Conservation (phyloP, 2,797 vertebrate genomes). For the Corythornis leucogaster region DNA sequence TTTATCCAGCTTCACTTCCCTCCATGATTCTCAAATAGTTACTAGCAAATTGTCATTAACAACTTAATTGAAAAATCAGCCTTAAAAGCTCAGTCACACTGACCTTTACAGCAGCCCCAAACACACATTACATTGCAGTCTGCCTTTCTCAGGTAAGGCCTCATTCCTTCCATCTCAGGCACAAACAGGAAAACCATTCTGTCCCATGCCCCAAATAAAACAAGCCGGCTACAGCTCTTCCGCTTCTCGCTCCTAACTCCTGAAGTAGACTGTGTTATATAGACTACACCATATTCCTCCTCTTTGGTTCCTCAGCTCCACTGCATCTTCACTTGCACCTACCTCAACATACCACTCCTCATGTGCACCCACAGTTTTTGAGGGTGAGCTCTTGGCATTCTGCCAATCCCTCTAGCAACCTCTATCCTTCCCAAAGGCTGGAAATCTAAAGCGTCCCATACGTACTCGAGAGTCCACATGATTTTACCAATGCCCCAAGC, state of each 20-base stretch:
- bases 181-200: background rate
- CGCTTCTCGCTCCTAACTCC: background rate
- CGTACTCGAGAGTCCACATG: fast-evolving
- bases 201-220: background rate
- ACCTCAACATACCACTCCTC: background rate
- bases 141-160: background rate
- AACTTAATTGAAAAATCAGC: background rate
- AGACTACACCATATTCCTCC: background rate
- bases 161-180: background rate
- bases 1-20: background rate
- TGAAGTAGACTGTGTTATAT: background rate
- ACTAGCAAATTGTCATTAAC: background rate
- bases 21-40: background rate
- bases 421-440: background rate
- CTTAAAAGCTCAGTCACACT: background rate
- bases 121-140: fast-evolving
- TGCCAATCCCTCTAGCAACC: background rate
- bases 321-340: background rate
- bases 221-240: background rate
- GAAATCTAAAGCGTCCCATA: background rate
- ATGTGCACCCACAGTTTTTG: fast-evolving
- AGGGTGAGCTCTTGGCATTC: fast-evolving
- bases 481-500: background rate
- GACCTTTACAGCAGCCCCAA: background rate
- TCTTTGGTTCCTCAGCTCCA: background rate